A percentile compares a stretch with the other conserved stretches of the same genome.
Conservation (phyloP, 2,113 vertebrate genomes). For the Labeo catla region DNA sequence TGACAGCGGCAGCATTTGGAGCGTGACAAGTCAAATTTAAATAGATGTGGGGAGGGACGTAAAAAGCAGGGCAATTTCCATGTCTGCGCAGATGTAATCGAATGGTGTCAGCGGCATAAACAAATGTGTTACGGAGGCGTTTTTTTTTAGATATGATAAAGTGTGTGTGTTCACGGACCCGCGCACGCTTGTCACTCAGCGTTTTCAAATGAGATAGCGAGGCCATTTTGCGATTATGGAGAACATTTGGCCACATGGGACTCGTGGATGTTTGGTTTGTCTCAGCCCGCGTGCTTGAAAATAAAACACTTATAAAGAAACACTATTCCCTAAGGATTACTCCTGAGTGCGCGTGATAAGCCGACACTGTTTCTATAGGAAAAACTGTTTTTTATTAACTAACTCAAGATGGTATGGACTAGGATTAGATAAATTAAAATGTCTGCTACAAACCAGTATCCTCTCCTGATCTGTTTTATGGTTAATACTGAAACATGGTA, state of each 20-base stretch:
- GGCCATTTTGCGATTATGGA: constrained; percentile 35
- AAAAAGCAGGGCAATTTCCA: constrained; percentile 61
- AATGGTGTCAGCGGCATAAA: constrained; percentile 64
- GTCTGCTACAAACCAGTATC: constrained; percentile 6
- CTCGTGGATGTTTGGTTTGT: constrained; percentile 12
- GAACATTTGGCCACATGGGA: constrained; percentile 34
- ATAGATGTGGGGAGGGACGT: constrained; percentile 57
- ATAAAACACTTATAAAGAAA: constrained; percentile 21
- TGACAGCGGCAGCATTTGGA: constrained; percentile 70
- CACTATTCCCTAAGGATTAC: background rate
- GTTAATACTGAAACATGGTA: background rate
- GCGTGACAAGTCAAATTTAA: constrained; percentile 70
- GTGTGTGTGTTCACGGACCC: constrained; percentile 37
- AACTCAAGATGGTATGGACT: background rate
- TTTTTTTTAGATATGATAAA: constrained; percentile 56
- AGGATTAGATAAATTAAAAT: background rate
- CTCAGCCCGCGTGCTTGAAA: constrained; percentile 20
- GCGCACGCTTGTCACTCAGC: background rate
- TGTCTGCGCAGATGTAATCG: constrained; percentile 62
- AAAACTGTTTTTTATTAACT: background rate
- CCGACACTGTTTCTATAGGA: background rate
- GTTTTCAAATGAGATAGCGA: constrained; percentile 8
- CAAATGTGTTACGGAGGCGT: constrained; percentile 63
- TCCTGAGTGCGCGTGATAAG: constrained; percentile 18
- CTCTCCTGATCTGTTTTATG: background rate